Base-by-base conservation (phyloP, 2,888 invertebrate species). In the Electrophaes corylata region DNA sequence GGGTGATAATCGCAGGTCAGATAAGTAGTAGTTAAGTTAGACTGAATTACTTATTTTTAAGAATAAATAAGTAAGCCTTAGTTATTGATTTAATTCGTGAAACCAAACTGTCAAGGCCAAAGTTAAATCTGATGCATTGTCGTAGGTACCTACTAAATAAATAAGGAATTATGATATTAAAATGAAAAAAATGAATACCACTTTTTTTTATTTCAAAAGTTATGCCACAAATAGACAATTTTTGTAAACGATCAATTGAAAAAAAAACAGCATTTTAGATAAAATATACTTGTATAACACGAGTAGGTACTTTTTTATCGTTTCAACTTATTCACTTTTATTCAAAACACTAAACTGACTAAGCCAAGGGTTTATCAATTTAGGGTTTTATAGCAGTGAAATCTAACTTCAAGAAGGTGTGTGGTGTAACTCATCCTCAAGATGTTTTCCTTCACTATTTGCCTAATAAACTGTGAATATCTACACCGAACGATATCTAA, bases 101-200 rank as follows among this genome's bases (percentile, higher is more conserved):
- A 59, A 46, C 20, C 33, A 50, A 47, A 59, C 37, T 37, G 37
- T 40, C 14, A 46, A 47, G 29, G 35, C 44, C 39, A 47, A 46
- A 60, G 37, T 40, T 50, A 1, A 41, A 37, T 50, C 26, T 31
- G 16, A 44, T 46, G 39, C n/a, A 48, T 47, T 52, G 20, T 8
- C 43, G 39, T 49, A 44, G 19, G 45, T 46, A 47, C n/a, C n/a
- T n/a, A 26, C 46, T 43, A 46, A 19, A 33, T 35, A 29, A n/a
- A 14, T 48, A 48, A n/a, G 3, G 37, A 26, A 16, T 48, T 35
- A 8, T 29, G 19, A 16, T 37, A 54, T 18, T 18, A 55, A 55
- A 35, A 18, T 35, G 35, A 29, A 35, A 37, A 26, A 29, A 11
- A 11, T 12, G 39, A 43, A 35, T 14, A 41, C 5, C n/a, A 5